Percentiles rank a stretch among this genome's conserved stretches.
Evolutionary conservation across 2,113 vertebrate species (phyloP).

Genomic region (Eurystomus gularis): DNA sequence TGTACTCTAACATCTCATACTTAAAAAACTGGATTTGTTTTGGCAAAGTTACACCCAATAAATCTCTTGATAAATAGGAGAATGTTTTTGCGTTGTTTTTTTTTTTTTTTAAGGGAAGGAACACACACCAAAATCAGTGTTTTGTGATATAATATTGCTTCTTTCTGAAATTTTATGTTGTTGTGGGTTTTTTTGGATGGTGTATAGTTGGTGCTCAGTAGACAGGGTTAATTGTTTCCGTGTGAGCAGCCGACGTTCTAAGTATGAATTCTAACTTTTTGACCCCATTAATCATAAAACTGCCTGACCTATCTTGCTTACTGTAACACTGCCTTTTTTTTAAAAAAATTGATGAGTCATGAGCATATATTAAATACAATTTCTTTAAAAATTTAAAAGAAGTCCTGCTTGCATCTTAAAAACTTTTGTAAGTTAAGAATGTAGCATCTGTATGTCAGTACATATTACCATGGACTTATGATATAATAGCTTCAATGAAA

Average conservation of each 20-base stretch:
- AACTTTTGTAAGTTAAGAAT: not conserved
- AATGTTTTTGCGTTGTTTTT: not conserved
- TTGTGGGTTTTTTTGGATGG: not conserved
- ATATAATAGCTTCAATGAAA: not conserved
- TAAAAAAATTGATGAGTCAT: constrained; percentile 18
- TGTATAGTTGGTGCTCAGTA: not conserved
- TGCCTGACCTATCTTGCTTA: constrained; percentile 6
- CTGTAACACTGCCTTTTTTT: not conserved
- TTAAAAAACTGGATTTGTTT: not conserved
- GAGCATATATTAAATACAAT: not conserved
- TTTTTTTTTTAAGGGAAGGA: not conserved
- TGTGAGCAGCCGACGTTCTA: not conserved
- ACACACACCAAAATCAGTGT: not conserved
- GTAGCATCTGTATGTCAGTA: not conserved
- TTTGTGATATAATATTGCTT: not conserved
- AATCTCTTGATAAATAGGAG: not conserved
- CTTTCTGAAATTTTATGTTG: not conserved
- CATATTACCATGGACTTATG: not conserved
- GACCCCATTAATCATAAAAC: constrained; percentile 19
- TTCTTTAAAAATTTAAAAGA: not conserved
- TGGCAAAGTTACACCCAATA: not conserved
- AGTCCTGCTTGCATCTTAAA: not conserved
- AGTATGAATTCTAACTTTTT: constrained; percentile 23
- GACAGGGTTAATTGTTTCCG: constrained; percentile 26
- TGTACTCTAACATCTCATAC: not conserved